Evolutionary conservation across 2,888 invertebrate genomes (phyloP), one percentile per base, ranked within the genome.

Genomic region (Deilephila elpenor): DNA sequence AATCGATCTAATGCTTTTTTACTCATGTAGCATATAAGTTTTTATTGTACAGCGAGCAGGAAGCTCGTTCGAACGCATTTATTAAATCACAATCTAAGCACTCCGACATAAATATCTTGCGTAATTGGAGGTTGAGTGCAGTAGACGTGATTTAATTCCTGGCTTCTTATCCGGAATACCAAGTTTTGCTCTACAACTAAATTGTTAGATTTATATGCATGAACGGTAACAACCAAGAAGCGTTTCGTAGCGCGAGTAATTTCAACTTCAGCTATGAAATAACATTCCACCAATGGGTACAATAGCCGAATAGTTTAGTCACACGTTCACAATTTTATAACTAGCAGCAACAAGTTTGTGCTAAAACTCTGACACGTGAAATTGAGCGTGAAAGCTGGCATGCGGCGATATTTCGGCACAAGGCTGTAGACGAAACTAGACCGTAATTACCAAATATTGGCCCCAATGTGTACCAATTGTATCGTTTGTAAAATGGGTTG

Each of bases 341-440:
- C 75, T 67, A 72, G 74, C 78, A 79, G 79, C 78, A 79, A 82
- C 83, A 77, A 78, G 81, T 83, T 82, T 77, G 53, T 53, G 72
- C 71, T 79, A 73, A 78, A 78, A 78, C 76, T 79, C 80, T 77
- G 80, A 84, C 82, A 83, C 75, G 79, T 83, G 80, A 84, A 86
- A 86, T 81, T 84, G 76, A 78, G 81, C 82, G 86, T 86, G 84
- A 86, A 86, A 85, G 78, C 80, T 76, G 75, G 76, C 60, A 70
- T 56, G 74, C 74, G 70, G 76, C 75, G 44, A 73, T 75, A 73
- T 83, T 84, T 84, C 75, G 76, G 75, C 72, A 76, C 79, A 78
- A 80, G 78, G 78, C 73, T 73, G 76, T 60, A 34, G 73, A 77
- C 75, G 78, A 82, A 83, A 82, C 79, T 82, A 73, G 77, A 75